These are phyloP conservation scores for Triplophysa rosa DNA, from an alignment of 2,113 vertebrate species.

Conservation along the genomic window DNA sequence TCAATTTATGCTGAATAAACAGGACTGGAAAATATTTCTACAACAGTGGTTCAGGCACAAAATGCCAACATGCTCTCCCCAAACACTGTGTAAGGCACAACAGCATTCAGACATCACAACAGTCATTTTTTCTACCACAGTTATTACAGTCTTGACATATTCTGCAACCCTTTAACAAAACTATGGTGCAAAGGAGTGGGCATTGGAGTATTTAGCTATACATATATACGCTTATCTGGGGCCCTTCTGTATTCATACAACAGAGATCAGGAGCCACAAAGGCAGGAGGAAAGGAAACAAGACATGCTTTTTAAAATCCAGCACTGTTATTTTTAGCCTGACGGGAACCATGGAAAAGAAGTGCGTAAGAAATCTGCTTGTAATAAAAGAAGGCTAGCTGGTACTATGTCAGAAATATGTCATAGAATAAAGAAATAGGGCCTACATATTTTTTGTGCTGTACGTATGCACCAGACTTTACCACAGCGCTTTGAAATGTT, in stretches of 20 bases:
- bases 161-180: background rate
- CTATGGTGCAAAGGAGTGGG: background rate
- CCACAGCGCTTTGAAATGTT: background rate
- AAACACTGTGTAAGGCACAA: background rate
- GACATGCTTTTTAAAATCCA: constrained; percentile 49
- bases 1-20: background rate
- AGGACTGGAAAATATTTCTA: background rate
- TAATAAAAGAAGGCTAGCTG: background rate
- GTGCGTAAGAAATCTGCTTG: constrained; percentile 32
- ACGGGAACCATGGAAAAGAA: constrained; percentile 45
- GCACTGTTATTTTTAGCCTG: constrained; percentile 52
- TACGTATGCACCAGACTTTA: background rate
- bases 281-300: constrained; percentile 8
- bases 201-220: background rate
- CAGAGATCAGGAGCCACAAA: constrained; percentile 17
- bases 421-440: background rate
- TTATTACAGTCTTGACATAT: background rate
- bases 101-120: no score
- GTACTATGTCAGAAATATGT: background rate
- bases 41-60: background rate
- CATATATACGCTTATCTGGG: background rate
- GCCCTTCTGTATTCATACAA: constrained; percentile 9
- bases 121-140: background rate
- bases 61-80: background rate
- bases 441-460: background rate